These are phyloP conservation scores for Keiferia lycopersicella DNA, from an alignment of 2,888 invertebrate species.

Conservation along the genomic window DNA sequence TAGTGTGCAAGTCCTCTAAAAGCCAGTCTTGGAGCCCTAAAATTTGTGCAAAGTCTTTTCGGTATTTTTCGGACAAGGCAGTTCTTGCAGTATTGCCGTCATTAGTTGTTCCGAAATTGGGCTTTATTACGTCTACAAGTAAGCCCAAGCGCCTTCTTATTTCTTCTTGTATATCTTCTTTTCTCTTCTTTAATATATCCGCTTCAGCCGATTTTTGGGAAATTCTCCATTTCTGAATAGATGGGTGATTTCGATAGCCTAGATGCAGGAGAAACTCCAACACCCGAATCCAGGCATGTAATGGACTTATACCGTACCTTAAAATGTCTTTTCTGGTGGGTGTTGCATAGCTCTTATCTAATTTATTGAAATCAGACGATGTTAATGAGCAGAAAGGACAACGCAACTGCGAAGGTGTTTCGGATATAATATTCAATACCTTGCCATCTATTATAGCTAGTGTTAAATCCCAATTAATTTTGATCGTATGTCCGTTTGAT, in stretches of 20 bases:
- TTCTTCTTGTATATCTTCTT: constrained; percentile 21
- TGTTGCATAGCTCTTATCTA: constrained; percentile 15
- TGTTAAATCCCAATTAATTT: constrained; percentile 16
- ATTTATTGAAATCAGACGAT: constrained; percentile 25
- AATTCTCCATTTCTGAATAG: constrained; percentile 14
- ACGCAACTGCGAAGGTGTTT: constrained; percentile 23
- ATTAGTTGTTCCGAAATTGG: constrained; percentile 24
- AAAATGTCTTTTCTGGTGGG: constrained; percentile 1
- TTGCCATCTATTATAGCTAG: constrained; percentile 25
- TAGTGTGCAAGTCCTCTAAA: constrained; percentile 24
- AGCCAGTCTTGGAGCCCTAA: constrained; percentile 4
- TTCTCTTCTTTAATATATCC: neutral
- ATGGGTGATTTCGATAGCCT: constrained; percentile 25
- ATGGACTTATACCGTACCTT: constrained; percentile 10
- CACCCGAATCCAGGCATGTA: constrained; percentile 27
- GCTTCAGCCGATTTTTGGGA: constrained; percentile 1
- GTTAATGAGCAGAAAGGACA: constrained; percentile 27
- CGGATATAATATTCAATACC: constrained; percentile 19
- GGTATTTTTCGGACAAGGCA: constrained; percentile 25
- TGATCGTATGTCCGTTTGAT: constrained; percentile 16
- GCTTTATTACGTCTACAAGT: constrained; percentile 26
- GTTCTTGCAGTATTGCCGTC: constrained; percentile 27
- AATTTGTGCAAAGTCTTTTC: constrained; percentile 10
- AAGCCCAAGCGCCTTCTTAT: constrained; percentile 21
- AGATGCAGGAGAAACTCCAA: constrained; percentile 26